Percentiles rank a stretch among this genome's conserved stretches.
phyloP scores from a whole-genome alignment of 2,888 invertebrate genomes.

The Trachelus stipa region DNA sequence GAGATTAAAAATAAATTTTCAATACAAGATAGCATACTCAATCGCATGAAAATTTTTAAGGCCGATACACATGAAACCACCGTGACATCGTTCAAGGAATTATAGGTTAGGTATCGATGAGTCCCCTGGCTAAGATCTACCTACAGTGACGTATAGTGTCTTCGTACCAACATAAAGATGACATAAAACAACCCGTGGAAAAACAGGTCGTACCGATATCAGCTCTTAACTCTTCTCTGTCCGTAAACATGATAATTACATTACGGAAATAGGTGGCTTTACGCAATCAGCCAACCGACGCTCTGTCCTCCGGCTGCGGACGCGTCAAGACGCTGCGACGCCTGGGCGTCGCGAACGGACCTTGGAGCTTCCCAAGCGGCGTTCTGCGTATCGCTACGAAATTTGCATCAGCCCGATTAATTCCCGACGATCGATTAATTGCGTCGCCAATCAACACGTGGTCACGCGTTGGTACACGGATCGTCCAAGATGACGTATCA shows the following conservation, averaged over 20 bases:
- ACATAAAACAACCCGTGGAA: neutral
- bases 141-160: neutral
- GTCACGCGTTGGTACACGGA: neutral
- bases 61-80: neutral
- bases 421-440: neutral
- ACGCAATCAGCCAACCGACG: neutral
- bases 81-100: neutral
- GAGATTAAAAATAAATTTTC: neutral
- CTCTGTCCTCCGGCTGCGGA: neutral
- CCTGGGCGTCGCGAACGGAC: neutral
- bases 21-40: neutral
- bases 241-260: constrained; percentile 19
- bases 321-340: neutral
- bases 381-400: neutral
- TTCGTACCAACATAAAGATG: neutral
- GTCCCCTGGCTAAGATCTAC: neutral
- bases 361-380: neutral
- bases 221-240: neutral
- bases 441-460: neutral
- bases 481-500: neutral
- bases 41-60: neutral
- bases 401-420: constrained; percentile 5
- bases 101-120: neutral
- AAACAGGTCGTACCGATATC: neutral
- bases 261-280: neutral